Conservation (phyloP, 2,797 vertebrate genomes). For the Artibeus lituratus region DNA sequence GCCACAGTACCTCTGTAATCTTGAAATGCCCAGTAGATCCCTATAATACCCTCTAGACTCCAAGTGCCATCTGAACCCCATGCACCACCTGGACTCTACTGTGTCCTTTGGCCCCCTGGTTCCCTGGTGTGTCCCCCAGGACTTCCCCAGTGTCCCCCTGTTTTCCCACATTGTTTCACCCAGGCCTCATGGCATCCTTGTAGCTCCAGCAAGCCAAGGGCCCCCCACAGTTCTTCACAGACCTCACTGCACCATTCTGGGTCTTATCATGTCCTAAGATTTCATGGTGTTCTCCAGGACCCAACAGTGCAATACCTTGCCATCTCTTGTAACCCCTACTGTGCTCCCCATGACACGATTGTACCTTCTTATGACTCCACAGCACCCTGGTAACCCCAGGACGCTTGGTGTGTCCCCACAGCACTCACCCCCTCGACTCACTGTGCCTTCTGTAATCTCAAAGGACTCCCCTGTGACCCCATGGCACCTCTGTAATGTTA, state of each 20-base stretch:
- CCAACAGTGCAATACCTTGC: background rate
- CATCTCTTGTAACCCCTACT: background rate
- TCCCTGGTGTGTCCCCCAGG: background rate
- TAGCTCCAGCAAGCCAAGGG: background rate
- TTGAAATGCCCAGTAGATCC: background rate
- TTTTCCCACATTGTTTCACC: background rate
- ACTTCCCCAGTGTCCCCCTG: too few species aligned
- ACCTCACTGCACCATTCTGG: background rate
- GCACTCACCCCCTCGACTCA: background rate
- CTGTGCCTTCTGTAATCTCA: background rate
- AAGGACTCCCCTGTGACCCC: background rate
- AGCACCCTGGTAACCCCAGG: background rate
- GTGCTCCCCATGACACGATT: background rate
- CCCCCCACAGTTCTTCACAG: background rate
- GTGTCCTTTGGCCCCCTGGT: background rate
- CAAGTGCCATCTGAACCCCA: background rate
- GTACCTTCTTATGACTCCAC: background rate
- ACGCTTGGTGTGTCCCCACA: background rate
- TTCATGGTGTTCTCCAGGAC: background rate
- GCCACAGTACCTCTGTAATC: background rate
- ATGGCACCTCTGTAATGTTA: background rate
- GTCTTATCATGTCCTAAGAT: background rate
- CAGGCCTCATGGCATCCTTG: background rate
- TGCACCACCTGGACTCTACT: background rate
- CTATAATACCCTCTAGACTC: background rate